Evolutionary conservation across 1,140 invertebrate genomes (phyloP), one percentile per base, ranked within the genome.

Genomic region (Lepidurus packardi): DNA sequence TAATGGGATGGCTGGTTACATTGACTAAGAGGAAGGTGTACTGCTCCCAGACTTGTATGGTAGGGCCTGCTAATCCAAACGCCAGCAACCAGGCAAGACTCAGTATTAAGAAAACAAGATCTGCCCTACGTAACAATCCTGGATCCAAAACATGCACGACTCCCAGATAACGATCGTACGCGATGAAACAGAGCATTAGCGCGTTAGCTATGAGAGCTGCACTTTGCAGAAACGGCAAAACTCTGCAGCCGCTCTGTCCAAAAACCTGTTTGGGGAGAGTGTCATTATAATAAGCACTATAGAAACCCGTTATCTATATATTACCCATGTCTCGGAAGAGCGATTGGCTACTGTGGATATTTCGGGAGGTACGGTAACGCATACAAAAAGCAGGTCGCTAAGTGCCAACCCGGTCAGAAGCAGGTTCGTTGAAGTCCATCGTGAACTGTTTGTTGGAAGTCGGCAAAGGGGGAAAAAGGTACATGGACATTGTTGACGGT

Each of bases 131-230:
- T 8, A 45, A 42, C 75, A 34, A 41, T 43, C 43, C 75, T 34
- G 34, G 43, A 65, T 34, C 44, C n/a, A 25, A 77, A 25, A 25
- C 45, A 41, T 24, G 76, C n/a, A 80, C 79, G 7, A 80, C 79
- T 11, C 79, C 77, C 13, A 74, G 42, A 74, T 80, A 80, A 21
- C 79, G 79, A 74, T 80, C 79, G 13, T 77, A 78, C 41, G 79
- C 79, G 53, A 80, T 80, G n/a, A 80, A 43, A 47, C 76, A 80
- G n/a, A 80, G 43, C 43, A 78, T 77, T 21, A 77, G 16, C 16
- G 79, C 76, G 73, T 80, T 80, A 7, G 53, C 73, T 7, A 80
- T 42, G 13, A 80, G 77, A 13, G 79, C 75, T 21, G 45, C 65
- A 24, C 65, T 80, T 24, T 80, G 79, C 42, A 80, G 76, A 74